Evolutionary conservation across 1,140 invertebrate species (phyloP), one percentile per base, ranked within the genome.

Genomic region (Sarcophaga peregrina): DNA sequence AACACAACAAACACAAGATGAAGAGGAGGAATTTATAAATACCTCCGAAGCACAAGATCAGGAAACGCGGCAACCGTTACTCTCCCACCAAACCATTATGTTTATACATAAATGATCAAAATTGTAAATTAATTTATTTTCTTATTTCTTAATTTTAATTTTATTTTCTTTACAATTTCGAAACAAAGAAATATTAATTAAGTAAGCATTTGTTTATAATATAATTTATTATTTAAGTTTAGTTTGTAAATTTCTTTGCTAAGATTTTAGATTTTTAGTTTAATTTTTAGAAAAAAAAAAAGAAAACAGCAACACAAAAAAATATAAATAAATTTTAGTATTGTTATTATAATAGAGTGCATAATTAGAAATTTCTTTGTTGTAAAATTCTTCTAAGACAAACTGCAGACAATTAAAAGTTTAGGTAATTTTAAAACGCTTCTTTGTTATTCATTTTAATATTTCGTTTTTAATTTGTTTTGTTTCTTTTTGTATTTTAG

Each of bases 401-500:
- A 58, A 15, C 54, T 15, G 13, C 15, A 58, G n/a, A 76, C 74
- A 72, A 54, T 74, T 52, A 54, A 81, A 11, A 74, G 25, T 72
- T 15, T 72, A 17, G 45, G 52, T 82, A 82, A 58, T 37, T 82
- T 48, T 73, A 15, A 25, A 37, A 54, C 20, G 47, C 15, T 37
- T 37, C 45, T 54, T 81, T n/a, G n/a, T 46, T 10, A 46, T 81
- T 58, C 15, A 6, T 52, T 0, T 50, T 46, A 76, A 15, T 48
- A 37, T 62, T 58, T 83, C 80, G 13, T 75, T 20, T 17, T 73
- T 58, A 13, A 80, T 37, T 80, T 80, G 37, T 75, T n/a, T 80
- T 73, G 13, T 46, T 83, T 86, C 9, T 82, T 85, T 85, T 78
- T 45, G 73, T 8, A 84, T 72, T 76, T 8, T 73, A 72, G 58